Evolutionary conservation across 2,797 vertebrate genomes (phyloP), one percentile per base, ranked within the genome.

Genomic region (Sebastiscus tertius): DNA sequence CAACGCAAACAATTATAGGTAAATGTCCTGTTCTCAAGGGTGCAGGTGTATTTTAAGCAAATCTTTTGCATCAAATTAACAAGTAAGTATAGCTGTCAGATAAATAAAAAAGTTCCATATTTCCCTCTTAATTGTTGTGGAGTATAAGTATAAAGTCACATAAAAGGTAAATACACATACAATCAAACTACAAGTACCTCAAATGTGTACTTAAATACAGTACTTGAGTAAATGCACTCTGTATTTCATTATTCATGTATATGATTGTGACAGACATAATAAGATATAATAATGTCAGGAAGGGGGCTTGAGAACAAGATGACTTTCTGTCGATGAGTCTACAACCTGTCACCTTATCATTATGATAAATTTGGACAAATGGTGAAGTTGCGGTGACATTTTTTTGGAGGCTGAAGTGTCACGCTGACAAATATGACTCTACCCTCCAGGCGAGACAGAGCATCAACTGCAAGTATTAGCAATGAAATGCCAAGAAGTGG

Each of bases 401-500:
- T 58, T 63, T 76, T 74, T 42, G 42, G 24, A 54, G 10, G 49
- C 10, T 60, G 55, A 74, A 42, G 39, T 67, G 66, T 54, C 70
- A 52, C 0, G 0, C 22, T 72, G 77, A 84, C 2, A 83, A 72
- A 59, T 12, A 7, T 3, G 10, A 33, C 31, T 58, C 27, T 1
- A 7, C 7, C 56, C 74, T 68, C 0, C 18, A 36, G 69, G 68
- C 68, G 10, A 33, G 33, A 66, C 42, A 4, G 8, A 58, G 55
- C 71, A 26, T 68, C 72, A 52, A 63, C 63, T 18, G 4, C 10
- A 10, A n/a, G 54, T 34, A 55, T 77, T 58, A 74, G 55, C 74
- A 24, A 26, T 6, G 29, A 84, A 72, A 62, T 64, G 79, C 29
- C 75, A 73, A 39, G 9, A 52, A 80, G 64, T 58, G 11, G 27